Percentiles rank a stretch among this genome's conserved stretches.
Conservation (phyloP, 2,888 invertebrate species). For the Hyalella azteca region DNA sequence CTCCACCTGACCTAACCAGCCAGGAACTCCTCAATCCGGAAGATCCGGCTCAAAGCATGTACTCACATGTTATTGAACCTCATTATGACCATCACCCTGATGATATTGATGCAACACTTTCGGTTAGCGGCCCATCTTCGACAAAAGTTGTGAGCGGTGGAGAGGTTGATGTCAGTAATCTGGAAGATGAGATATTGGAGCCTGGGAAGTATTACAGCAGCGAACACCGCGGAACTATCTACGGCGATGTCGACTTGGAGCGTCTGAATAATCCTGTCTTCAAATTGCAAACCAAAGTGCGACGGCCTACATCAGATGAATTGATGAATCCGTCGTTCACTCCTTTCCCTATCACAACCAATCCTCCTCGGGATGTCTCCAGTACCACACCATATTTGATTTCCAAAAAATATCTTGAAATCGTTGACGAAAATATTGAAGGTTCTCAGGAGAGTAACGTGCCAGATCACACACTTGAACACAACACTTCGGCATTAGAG, state of each 20-base stretch:
- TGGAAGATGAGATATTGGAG: neutral
- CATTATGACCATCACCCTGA: slow-evolving; percentile 6
- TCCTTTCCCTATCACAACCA: slow-evolving; percentile 55
- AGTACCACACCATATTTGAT: neutral
- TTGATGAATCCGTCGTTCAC: slow-evolving; percentile 53
- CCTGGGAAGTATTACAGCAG: slow-evolving; percentile 11
- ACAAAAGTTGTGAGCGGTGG: slow-evolving; percentile 7
- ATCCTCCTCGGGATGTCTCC: slow-evolving; percentile 43
- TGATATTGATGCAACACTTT: neutral
- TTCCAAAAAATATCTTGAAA: neutral
- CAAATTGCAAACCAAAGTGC: slow-evolving; percentile 40
- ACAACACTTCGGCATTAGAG: neutral
- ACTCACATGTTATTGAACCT: slow-evolving; percentile 1
- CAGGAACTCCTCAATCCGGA: slow-evolving; percentile 4
- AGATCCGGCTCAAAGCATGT: slow-evolving; percentile 14
- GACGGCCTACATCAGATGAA: slow-evolving; percentile 42
- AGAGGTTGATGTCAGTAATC: slow-evolving; percentile 42
- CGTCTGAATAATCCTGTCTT: slow-evolving; percentile 47
- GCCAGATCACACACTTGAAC: neutral
- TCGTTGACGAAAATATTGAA: neutral
- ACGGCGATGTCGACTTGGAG: slow-evolving; percentile 26
- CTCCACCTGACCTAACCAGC: neutral
- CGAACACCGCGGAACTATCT: neutral
- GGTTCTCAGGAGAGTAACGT: neutral
- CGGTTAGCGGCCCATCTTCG: neutral